Conservation (phyloP, 1,140 invertebrate genomes). For the Zophobas atratus region DNA sequence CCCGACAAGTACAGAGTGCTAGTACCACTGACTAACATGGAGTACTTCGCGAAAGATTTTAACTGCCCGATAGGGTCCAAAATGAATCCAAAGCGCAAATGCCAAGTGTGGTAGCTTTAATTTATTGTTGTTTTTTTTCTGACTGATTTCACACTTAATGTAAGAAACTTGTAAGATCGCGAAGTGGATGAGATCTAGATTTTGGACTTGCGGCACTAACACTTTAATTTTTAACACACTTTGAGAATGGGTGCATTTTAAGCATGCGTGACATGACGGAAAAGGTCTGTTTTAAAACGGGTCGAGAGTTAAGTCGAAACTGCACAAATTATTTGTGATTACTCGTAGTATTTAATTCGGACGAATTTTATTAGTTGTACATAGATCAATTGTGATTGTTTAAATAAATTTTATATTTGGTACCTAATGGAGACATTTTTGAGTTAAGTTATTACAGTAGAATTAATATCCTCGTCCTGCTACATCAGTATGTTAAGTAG, state of each 20-base stretch:
- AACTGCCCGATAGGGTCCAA: conserved; percentile 78
- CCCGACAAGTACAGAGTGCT: conserved; percentile 71
- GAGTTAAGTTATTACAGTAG: too few relatives aligned
- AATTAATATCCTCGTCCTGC: neutral
- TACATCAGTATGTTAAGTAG: neutral
- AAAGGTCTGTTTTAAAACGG: too few relatives aligned
- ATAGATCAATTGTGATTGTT: conserved; percentile 34
- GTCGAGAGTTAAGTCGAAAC: too few relatives aligned
- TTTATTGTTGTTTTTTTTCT: conserved; percentile 13
- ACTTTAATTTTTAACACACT: too few relatives aligned
- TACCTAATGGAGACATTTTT: neutral
- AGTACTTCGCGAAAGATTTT: conserved; percentile 79
- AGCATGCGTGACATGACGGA: too few relatives aligned
- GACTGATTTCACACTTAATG: neutral
- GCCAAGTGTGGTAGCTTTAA: conserved; percentile 79
- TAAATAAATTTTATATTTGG: conserved; percentile 32
- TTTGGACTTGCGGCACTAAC: too few relatives aligned
- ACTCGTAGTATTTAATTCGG: conserved; percentile 6
- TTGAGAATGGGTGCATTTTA: too few relatives aligned
- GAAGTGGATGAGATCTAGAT: too few relatives aligned
- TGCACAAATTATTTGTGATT: neutral
- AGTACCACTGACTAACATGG: conserved; percentile 79
- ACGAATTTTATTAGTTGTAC: conserved; percentile 15
- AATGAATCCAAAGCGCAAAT: conserved; percentile 93
- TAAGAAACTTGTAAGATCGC: too few relatives aligned